A percentile compares a stretch with the other conserved stretches of the same genome.
phyloP scores from a whole-genome alignment of 2,797 vertebrate species.

The Acanthis flammea region DNA sequence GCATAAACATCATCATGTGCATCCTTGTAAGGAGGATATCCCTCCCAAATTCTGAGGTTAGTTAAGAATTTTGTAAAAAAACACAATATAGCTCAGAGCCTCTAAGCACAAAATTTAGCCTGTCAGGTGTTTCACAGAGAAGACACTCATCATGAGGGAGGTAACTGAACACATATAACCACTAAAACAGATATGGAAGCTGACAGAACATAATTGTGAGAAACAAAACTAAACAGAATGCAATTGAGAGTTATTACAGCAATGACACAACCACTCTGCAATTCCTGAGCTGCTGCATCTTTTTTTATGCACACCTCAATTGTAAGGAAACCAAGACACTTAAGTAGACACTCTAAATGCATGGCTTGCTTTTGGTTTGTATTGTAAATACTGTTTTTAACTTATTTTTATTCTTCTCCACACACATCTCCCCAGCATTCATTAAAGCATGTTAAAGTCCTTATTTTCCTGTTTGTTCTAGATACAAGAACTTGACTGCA shows the following conservation, averaged over 20 bases:
- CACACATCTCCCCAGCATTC: not conserved
- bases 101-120: not conserved
- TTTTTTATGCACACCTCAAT: not conserved
- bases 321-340: not conserved
- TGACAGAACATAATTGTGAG: not conserved
- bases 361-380: not conserved
- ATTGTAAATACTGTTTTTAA: not conserved
- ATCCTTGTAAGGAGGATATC: not conserved
- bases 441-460: not conserved
- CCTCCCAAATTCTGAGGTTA: not conserved
- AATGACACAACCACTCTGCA: not conserved
- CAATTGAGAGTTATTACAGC: not conserved
- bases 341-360: not conserved
- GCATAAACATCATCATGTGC: not conserved
- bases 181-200: not conserved
- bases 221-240: not conserved
- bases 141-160: not conserved
- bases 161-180: not conserved
- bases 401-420: not conserved
- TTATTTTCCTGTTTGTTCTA: not conserved
- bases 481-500: not conserved
- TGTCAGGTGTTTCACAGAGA: not conserved
- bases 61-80: not conserved
- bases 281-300: not conserved
- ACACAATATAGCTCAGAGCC: not conserved